Base-by-base conservation (phyloP, 2,797 vertebrate genomes). In the Neosilurus hyrtlii region DNA sequence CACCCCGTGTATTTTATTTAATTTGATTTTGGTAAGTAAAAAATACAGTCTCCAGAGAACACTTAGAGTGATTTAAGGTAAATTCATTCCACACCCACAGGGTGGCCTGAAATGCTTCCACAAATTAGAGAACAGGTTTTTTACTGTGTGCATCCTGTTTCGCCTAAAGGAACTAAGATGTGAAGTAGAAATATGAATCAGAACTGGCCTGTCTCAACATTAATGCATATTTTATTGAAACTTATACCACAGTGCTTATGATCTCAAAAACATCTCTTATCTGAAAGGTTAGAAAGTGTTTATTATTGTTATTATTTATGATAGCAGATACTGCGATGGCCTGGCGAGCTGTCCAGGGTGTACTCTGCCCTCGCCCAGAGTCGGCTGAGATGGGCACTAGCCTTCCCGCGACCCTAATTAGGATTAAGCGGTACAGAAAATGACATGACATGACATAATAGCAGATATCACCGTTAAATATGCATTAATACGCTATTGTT, bases 181-280 rank as follows among this genome's bases (percentile, higher is more conserved):
- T 20, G 6, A 51, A 16, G 43, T 30, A 66, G 18, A 75, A 65
- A 61, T 63, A 78, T 78, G 37, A 63, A 65, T 65, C 43, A 52
- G 59, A 56, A 57, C 77, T 73, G 68, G 35, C 57, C 66, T 79
- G 61, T 70, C 61, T 62, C 35, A 61, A 76, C 56, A 61, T 37
- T 76, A 61, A 78, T 65, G 61, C 22, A 26, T 26, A 51, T 52
- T 30, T 26, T 30, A 30, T 66, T 30, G 61, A 26, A 65, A 20
- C 20, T 65, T 24, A 26, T 20, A 78, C 7, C 9, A 77, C 12
- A 62, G 3, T 77, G 12, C 35, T 62, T 10, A 49, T 49, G 16
- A 77, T 43, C 43, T 4, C 43, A 43, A 43, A 43, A 43, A 5
- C 24, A 9, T 16, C 37, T 49, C 37, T 24, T 49, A 51, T 26